Base-by-base conservation (phyloP, 2,797 vertebrate genomes). In the Podarcis lilfordi region DNA sequence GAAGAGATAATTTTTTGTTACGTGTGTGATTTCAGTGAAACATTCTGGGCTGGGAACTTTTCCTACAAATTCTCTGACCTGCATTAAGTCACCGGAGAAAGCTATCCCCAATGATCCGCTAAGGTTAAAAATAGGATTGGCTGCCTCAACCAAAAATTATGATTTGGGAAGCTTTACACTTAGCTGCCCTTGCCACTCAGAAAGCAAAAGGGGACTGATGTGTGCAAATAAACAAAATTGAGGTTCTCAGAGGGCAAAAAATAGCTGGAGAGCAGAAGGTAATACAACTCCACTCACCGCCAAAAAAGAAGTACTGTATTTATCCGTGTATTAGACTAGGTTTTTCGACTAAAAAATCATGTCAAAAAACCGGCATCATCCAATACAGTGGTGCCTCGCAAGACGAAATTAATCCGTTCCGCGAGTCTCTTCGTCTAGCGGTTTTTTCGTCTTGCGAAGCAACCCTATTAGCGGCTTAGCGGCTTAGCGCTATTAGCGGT, bases 71-170 rank as follows among this genome's bases (percentile, higher is more conserved):
- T 55, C 50, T 17, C 4, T 35, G 64, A 84, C 89, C 90, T 77
- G 79, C 66, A 66, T 83, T 37, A 61, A n/a, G 45, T 80, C 79
- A 82, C 89, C 66, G 59, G 81, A 19, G 88, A 82, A 91, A 75
- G 91, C 32, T 0, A 80, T 89, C 35, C 35, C 75, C 23, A 7
- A 21, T 19, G 66, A 71, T 85, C 85, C 35, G n/a, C 86, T 43
- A 17, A 13, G 17, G 9, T 3, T 61, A 40, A 77, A 40, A 80
- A 29, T 1, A 69, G 11, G 78, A 61, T 27, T 77, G 37, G 7
- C 29, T 15, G 79, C 72, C 59, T 74, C 10, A 4, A 84, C 17
- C 83, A 64, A 64, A 4, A 3, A n/a, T 2, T 72, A 80, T 1
- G 25, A 21, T 71, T 71, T 68, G 23, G 37, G 55, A 64, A 23